Percentiles rank a stretch among this genome's conserved stretches.
phyloP scores from a whole-genome alignment of 2,113 vertebrate species.

The Clarias gariepinus region DNA sequence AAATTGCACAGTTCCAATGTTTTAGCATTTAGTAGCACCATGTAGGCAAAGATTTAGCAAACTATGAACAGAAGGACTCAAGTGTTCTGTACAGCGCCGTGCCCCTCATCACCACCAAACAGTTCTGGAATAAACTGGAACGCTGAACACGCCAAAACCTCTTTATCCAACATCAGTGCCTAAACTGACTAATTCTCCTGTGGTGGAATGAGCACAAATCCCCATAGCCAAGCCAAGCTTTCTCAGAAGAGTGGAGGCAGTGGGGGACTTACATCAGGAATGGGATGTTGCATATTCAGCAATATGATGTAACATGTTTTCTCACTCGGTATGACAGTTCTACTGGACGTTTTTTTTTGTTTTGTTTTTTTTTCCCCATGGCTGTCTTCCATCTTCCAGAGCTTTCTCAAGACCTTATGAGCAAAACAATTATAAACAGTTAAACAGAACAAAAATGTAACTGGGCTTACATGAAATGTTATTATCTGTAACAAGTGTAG shows the following conservation, averaged over 20 bases:
- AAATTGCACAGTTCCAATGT: too few relatives aligned
- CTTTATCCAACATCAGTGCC: neutral
- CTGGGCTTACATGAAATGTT: neutral
- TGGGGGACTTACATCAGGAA: neutral
- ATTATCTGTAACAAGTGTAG: neutral
- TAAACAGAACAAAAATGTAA: neutral
- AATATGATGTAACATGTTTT: neutral
- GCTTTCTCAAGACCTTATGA: neutral
- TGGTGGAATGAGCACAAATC: neutral
- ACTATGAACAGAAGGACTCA: neutral
- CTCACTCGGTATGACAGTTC: neutral
- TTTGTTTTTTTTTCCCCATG: neutral
- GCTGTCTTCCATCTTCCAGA: neutral
- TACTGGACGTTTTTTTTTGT: neutral
- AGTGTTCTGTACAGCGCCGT: neutral
- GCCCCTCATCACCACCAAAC: neutral
- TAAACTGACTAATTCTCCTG: neutral
- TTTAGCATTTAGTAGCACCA: neutral
- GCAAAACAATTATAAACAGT: neutral
- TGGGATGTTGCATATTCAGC: neutral
- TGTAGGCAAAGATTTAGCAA: neutral
- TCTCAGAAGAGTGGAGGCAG: neutral
- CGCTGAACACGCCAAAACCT: neutral
- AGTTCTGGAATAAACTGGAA: neutral
- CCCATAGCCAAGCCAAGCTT: neutral